A percentile compares a stretch with the other conserved stretches of the same genome.
These are phyloP conservation scores for Atherix ibis DNA, from an alignment of 2,888 invertebrate species.

Conservation along the genomic window DNA sequence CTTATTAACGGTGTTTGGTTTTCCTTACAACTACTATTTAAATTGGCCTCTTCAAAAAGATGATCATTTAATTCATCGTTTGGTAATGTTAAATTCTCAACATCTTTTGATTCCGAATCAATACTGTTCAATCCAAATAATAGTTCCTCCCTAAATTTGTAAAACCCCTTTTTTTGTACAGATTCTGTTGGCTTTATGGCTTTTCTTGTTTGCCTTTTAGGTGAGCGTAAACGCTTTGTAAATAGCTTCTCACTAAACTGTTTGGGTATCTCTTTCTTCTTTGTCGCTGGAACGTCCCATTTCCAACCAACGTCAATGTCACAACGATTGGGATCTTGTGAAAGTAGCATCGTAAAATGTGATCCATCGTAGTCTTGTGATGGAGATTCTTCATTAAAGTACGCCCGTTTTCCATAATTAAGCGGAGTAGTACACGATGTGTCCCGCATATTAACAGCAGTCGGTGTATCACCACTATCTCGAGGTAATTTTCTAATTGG, in stretches of 20 bases:
- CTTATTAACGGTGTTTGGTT: too few species aligned
- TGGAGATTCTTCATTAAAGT: conserved; percentile 7
- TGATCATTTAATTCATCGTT: not conserved
- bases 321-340: conserved; percentile 1
- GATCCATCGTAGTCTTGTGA: conserved; percentile 6
- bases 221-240: not conserved
- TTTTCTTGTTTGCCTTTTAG: not conserved
- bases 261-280: not conserved
- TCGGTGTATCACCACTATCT: not conserved
- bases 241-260: too few species aligned
- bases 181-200: not conserved
- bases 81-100: not conserved
- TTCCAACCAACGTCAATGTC: conserved; percentile 8
- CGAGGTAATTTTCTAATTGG: not conserved
- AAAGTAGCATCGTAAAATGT: not conserved
- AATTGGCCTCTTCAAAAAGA: too few species aligned
- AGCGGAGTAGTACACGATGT: conserved; percentile 4
- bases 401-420: conserved; percentile 1
- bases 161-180: conserved; percentile 5
- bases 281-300: conserved; percentile 4
- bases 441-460: too few species aligned
- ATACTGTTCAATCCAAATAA: not conserved
- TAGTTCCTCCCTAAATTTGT: conserved; percentile 6
- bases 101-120: not conserved
- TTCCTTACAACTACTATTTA: too few species aligned